Evolutionary conservation across 2,888 invertebrate genomes (phyloP).

Genomic region (Xylophagus ater): DNA sequence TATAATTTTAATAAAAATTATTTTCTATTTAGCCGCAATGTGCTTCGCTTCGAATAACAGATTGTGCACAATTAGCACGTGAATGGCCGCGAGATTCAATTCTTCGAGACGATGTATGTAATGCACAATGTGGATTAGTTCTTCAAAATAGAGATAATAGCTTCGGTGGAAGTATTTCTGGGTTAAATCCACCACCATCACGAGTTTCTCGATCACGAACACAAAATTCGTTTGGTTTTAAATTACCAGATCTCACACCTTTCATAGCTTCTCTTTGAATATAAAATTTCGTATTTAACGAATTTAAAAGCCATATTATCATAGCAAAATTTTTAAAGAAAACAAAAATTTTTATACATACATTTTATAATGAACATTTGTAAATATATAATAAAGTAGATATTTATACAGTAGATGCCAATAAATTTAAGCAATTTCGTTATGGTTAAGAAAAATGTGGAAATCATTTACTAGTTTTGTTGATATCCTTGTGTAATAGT

Average conservation of each 20-base stretch:
- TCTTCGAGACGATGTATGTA: slow-evolving; percentile 75
- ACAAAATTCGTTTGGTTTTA: slow-evolving; percentile 49
- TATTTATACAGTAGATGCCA: too few relatives aligned
- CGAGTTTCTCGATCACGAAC: slow-evolving; percentile 39
- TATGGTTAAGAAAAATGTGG: too few relatives aligned
- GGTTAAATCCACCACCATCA: slow-evolving; percentile 29
- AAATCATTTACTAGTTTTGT: too few relatives aligned
- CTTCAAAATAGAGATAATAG: slow-evolving; percentile 37
- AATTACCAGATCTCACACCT: slow-evolving; percentile 66
- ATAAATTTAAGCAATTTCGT: too few relatives aligned
- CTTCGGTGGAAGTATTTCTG: slow-evolving; percentile 20
- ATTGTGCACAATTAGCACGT: slow-evolving; percentile 69
- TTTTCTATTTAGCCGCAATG: slow-evolving; percentile 63
- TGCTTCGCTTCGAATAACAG: slow-evolving; percentile 75
- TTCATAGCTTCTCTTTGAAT: slow-evolving; percentile 41
- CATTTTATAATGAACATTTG: too few relatives aligned
- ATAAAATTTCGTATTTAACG: too few relatives aligned
- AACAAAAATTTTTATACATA: too few relatives aligned
- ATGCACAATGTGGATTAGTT: slow-evolving; percentile 76
- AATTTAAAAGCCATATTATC: too few relatives aligned
- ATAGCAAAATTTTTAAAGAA: too few relatives aligned
- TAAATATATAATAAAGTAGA: too few relatives aligned
- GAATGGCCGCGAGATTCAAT: slow-evolving; percentile 78
- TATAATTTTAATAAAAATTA: background rate
- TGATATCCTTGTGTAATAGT: too few relatives aligned